Evolutionary conservation across 53 echinoderm and acorn worm genomes (phyloP), one percentile per base, ranked within the genome.

Genomic region (Zoroaster sp.): DNA sequence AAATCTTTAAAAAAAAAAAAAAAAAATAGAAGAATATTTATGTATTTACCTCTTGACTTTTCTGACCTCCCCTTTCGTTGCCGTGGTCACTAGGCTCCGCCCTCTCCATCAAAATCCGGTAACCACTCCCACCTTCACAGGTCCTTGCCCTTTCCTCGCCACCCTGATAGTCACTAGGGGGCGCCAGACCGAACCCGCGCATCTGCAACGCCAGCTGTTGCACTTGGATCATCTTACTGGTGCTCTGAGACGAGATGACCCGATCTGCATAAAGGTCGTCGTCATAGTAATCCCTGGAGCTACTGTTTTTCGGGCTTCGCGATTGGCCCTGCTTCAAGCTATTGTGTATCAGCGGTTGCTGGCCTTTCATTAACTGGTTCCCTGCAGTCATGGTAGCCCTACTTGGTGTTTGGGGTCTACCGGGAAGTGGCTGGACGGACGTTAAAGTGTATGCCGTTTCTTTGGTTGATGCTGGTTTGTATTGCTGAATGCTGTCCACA

Each of bases 121-220:
- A 70, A 28, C 83, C 71, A 36, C 8, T 71, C 18, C 71, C 71
- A 71, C 71, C 38, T 18, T 59, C 63, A 59, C 63, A 59, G 28
- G 63, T 59, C 71, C 38, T n/a, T 17, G 35, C 40, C 36, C 81
- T 81, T 31, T 66, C 81, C 20, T 66, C 81, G 17, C 66, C 45
- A 30, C 68, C 81, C 4, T 23, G 40, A 34, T 51, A 51, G 49
- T 85, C 85, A 85, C 85, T 37, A 49, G 85, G 70, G 51, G 85
- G 85, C 72, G 72, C 90, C 55, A 80, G 59, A 17, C 90, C 72
- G 15, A 73, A 40, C 3, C 88, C 76, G 14, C 90, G 72, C 73
- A 76, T 89, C 88, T 96, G 93, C 47, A 96, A 72, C 11, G 93
- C 86, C 21, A 95, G 77, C 51, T 93, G 89, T 38, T 93, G 93